Evolutionary conservation across 92 coral and sea anemone species (phyloP).

Genomic region (Siderastrea radians): DNA sequence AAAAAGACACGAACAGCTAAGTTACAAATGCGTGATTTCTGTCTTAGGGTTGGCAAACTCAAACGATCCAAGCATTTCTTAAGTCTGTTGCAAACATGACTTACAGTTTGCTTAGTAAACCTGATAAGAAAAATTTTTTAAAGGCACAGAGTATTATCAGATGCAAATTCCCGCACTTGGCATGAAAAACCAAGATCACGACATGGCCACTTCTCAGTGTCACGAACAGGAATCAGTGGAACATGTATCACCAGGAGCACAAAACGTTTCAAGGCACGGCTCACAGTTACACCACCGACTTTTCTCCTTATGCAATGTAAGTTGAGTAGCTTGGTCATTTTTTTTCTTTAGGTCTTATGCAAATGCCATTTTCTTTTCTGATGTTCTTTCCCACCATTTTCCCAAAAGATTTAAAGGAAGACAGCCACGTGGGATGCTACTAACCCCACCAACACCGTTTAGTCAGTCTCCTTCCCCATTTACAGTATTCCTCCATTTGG

Average conservation of each 20-base stretch:
- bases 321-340: conserved; percentile 29
- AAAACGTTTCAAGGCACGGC: conserved; percentile 5
- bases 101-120: no score
- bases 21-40: no score
- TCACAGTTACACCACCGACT: conserved; percentile 14
- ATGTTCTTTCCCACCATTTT: conserved; percentile 17
- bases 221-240: neutral
- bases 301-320: conserved; percentile 9
- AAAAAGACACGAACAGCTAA: no score
- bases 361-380: conserved; percentile 30
- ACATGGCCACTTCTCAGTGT: neutral
- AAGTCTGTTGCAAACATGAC: no score
- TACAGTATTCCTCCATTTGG: conserved; percentile 8
- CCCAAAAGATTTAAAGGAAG: conserved; percentile 29
- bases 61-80: no score
- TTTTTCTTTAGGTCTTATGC: conserved; percentile 14
- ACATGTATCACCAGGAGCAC: conserved; percentile 1
- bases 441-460: neutral
- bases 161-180: neutral
- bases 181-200: neutral
- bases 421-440: neutral
- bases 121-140: no score
- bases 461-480: conserved; percentile 22
- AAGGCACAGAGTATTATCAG: no score
- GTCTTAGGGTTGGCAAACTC: no score